These are phyloP conservation scores for Cassiopea xamachana DNA, from an alignment of 30 jellyfish, hydroid and myxozoan genomes.

Conservation along the genomic window DNA sequence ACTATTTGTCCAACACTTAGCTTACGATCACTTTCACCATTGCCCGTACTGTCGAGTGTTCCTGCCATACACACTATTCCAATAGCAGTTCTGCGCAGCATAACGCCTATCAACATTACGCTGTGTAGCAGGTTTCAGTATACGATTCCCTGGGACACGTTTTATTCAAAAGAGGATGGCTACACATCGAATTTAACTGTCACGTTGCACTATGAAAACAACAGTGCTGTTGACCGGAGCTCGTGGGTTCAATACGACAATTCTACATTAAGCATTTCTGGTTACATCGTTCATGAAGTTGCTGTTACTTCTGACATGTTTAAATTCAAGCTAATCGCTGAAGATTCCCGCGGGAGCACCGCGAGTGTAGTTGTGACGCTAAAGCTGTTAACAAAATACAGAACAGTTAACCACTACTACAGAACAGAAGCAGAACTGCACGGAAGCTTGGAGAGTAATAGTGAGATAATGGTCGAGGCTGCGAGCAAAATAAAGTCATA, in stretches of 20 bases:
- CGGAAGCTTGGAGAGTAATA: conserved; percentile 5
- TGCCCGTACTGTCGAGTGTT: not conserved
- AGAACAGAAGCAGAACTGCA: conserved; percentile 38
- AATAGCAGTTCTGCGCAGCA: conserved; percentile 14
- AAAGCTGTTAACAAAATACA: not conserved
- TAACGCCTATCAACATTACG: conserved; percentile 47
- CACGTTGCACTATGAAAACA: conserved; percentile 6
- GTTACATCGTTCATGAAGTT: conserved; percentile 20
- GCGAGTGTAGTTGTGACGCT: conserved; percentile 26
- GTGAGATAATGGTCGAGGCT: conserved; percentile 17
- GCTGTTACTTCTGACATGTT: not conserved
- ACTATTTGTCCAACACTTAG: conserved; percentile 29
- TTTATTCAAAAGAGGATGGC: conserved; percentile 91
- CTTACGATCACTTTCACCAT: not conserved
- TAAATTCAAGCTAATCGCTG: conserved; percentile 28
- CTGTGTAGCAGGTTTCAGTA: conserved; percentile 60
- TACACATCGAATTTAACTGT: conserved; percentile 57
- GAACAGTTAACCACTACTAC: conserved; percentile 1
- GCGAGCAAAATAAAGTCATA: conserved; percentile 22
- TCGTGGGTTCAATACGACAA: conserved; percentile 57
- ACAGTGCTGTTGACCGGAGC: not conserved
- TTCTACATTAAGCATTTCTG: conserved; percentile 12
- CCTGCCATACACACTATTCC: conserved; percentile 16
- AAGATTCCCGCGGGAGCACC: conserved; percentile 30
- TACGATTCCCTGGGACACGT: conserved; percentile 69